A percentile compares a stretch with the other conserved stretches of the same genome.
Conservation (phyloP, 2,797 vertebrate genomes). For the Pygocentrus nattereri region DNA sequence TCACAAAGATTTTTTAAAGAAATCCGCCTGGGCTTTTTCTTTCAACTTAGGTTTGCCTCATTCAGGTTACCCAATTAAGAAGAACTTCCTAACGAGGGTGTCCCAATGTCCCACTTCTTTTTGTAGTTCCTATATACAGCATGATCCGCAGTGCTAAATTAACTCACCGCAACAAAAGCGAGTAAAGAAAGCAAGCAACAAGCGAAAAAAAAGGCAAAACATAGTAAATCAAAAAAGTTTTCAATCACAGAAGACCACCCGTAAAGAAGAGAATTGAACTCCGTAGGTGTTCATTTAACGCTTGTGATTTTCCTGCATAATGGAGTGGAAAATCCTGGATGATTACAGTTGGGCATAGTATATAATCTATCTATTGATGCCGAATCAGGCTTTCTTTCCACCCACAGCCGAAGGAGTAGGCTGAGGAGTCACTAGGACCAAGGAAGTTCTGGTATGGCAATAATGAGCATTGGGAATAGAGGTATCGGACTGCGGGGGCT, state of each 20-base stretch:
- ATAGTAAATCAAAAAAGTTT: neutral
- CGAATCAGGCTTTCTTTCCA: neutral
- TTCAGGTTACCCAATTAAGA: slow-evolving; percentile 1
- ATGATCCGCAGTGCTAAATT: neutral
- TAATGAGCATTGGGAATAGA: slow-evolving; percentile 48
- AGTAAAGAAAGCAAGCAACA: neutral
- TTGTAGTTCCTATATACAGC: neutral
- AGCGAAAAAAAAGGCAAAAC: no score
- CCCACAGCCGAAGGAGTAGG: neutral
- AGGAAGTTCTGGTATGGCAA: slow-evolving; percentile 34
- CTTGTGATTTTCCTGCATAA: neutral
- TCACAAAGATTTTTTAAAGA: neutral
- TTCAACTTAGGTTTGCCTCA: neutral
- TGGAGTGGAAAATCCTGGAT: neutral
- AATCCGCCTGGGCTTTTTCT: neutral
- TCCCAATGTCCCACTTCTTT: neutral
- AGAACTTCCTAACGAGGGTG: neutral
- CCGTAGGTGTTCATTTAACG: neutral
- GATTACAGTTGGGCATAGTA: neutral
- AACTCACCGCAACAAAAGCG: neutral
- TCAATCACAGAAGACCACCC: neutral
- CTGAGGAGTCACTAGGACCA: neutral
- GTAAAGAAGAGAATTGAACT: neutral
- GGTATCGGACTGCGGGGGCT: slow-evolving; percentile 23
- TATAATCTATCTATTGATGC: slow-evolving; percentile 15